A percentile compares a stretch with the other conserved stretches of the same genome.
Conservation (phyloP, 2,113 vertebrate genomes). For the Amblyopsis rosae region DNA sequence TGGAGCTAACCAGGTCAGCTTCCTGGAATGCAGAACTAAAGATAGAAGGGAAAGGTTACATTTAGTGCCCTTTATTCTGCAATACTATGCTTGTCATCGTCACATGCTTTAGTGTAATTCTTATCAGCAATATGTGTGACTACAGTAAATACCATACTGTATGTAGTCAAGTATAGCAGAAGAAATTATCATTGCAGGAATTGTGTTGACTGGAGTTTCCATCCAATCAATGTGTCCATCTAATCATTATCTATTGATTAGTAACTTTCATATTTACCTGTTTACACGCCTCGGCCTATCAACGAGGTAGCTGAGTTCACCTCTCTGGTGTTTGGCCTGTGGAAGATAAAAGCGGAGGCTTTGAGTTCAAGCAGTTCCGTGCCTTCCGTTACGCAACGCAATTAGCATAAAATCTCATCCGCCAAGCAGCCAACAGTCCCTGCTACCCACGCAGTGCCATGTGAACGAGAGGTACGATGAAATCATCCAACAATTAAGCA, state of each 20-base stretch:
- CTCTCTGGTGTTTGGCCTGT: conserved; percentile 95
- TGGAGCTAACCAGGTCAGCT: conserved; percentile 97
- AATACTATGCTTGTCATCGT: too few species aligned
- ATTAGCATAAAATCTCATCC: conserved; percentile 2
- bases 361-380: conserved; percentile 3
- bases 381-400: neutral
- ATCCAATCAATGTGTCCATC: neutral
- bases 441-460: conserved; percentile 8
- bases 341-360: conserved; percentile 67
- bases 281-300: conserved; percentile 97
- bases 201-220: too few species aligned
- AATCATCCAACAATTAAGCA: neutral
- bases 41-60: neutral
- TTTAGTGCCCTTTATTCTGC: neutral
- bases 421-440: neutral
- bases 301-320: conserved; percentile 97
- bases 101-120: too few species aligned
- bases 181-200: too few species aligned
- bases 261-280: conserved; percentile 80
- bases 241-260: neutral
- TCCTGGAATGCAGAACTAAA: conserved; percentile 96
- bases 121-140: too few species aligned
- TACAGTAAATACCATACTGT: too few species aligned
- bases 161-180: too few species aligned
- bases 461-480: neutral